Evolutionary conservation across 2,888 invertebrate genomes (phyloP).

Genomic region (Mesodorylaimus sp.): DNA sequence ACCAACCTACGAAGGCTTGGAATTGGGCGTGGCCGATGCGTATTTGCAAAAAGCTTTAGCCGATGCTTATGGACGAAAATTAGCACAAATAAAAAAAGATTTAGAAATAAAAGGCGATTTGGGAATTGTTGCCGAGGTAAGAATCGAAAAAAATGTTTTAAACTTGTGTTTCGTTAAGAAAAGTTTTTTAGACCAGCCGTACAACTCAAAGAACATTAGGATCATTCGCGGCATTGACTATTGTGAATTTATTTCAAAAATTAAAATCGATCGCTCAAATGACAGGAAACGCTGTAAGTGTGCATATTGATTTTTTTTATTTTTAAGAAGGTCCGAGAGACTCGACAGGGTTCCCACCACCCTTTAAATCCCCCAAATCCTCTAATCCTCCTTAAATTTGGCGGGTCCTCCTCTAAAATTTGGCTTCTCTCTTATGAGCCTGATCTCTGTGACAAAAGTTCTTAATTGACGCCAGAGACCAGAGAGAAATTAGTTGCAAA

Average conservation of each 20-base stretch:
- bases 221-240: slow-evolving; percentile 55
- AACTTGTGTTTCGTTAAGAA: slow-evolving; percentile 1
- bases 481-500: too few species aligned
- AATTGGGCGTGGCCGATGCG: slow-evolving; percentile 82
- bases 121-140: slow-evolving; percentile 65
- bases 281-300: slow-evolving; percentile 52
- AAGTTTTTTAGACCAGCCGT: slow-evolving; percentile 26
- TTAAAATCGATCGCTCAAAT: slow-evolving; percentile 67
- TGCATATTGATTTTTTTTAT: too few species aligned
- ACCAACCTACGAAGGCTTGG: slow-evolving; percentile 81
- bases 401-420: too few species aligned
- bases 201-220: slow-evolving; percentile 67
- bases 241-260: slow-evolving; percentile 56
- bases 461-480: too few species aligned
- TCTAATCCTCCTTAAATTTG: too few species aligned
- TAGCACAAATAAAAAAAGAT: slow-evolving; percentile 60
- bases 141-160: neutral
- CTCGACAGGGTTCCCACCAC: too few species aligned
- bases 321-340: too few species aligned
- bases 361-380: too few species aligned
- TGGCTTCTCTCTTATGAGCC: too few species aligned
- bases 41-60: slow-evolving; percentile 83
- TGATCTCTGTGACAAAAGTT: too few species aligned
- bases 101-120: slow-evolving; percentile 60
- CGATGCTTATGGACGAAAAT: slow-evolving; percentile 58